Evolutionary conservation across 2,797 vertebrate species (phyloP), one percentile per base, ranked within the genome.

Genomic region (Aplochiton taeniatus): DNA sequence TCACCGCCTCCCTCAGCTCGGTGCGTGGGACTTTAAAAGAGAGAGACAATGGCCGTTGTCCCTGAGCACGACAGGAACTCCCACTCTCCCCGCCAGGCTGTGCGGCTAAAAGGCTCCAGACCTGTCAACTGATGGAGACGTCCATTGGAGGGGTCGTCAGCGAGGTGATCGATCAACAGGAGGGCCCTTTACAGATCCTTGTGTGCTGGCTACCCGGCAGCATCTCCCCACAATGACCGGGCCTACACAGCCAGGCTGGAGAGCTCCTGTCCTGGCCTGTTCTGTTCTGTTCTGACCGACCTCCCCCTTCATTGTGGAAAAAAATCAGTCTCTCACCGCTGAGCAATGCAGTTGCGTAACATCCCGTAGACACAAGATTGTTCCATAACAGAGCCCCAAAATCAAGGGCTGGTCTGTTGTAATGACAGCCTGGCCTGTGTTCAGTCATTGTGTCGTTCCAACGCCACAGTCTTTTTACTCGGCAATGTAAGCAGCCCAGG

Each of bases 1-100:
- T 31, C 31, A 31, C 31, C 31, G 31, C 31, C 31, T 31, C 31
- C 31, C 31, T 31, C 31, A 31, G 31, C 31, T 31, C 31, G 6
- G 31, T 31, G 6, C 6, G 47, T 42, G 17, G 20, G 41, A 50
- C 66, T 70, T 70, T 71, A 66, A 57, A 31, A 31, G 31, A 70
- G 54, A 54, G 51, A 68, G 46, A 62, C 65, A 73, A 71, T 67
- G n/a, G 51, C 42, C 59, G 56, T 52, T 70, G 65, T 69, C 69
- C 19, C 65, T 54, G 9, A 47, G 17, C 19, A 48, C 57, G 55
- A 54, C 62, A 56, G 61, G 19, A 58, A 19, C 66, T 66, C 51
- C 19, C 31, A 18, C 56, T 43, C 16, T 19, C 18, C 59, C 17
- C 42, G 19, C 49, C n/a, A 9, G 68, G 6, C 49, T 18, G n/a